Conservation (phyloP, 2,888 invertebrate genomes). For the Ellobium chinense region DNA sequence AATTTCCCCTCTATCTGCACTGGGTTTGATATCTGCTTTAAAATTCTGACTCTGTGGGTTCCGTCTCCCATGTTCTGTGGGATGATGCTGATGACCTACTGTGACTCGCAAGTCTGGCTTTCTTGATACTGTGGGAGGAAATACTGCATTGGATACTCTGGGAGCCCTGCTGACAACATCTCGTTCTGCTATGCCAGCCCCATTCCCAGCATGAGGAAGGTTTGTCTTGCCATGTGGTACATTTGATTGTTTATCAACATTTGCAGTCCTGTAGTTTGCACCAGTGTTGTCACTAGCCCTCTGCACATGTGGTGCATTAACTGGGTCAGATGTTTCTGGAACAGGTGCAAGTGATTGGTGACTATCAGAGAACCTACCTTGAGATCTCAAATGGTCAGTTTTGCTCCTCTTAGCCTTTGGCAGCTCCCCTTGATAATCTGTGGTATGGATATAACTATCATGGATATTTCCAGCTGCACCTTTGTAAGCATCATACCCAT, state of each 20-base stretch:
- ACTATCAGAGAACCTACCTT: background rate
- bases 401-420: background rate
- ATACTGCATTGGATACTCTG: background rate
- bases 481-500: background rate
- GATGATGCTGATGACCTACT: background rate
- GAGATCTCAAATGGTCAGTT: background rate
- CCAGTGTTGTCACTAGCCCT: no score
- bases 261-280: no score
- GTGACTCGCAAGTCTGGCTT: no score
- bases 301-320: no score
- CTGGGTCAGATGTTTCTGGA: background rate
- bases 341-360: conserved; percentile 6
- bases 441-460: background rate
- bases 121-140: background rate
- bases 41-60: background rate
- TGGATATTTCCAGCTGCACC: background rate
- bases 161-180: background rate
- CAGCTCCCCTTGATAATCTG: background rate
- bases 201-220: background rate
- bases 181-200: background rate
- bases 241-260: background rate
- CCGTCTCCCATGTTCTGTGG: background rate
- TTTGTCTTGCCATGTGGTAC: background rate
- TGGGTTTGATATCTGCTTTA: no score
- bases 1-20: background rate